Evolutionary conservation across 2,113 vertebrate genomes (phyloP), one percentile per base, ranked within the genome.

Genomic region (Leucosticte australis): DNA sequence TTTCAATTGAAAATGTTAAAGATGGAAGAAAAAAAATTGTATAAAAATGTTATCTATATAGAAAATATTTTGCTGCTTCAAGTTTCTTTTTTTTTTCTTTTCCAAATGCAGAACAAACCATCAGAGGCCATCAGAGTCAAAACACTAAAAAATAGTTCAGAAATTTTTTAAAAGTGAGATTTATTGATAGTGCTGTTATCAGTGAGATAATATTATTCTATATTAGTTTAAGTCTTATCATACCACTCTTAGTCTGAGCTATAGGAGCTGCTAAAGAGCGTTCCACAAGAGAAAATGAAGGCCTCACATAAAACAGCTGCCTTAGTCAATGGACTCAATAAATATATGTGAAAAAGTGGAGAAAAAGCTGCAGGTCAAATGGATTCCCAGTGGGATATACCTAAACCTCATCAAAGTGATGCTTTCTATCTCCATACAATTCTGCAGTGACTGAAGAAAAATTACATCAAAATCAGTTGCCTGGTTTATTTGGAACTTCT

Each of bases 271-370:
- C 85, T 97, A 95, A 96, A 94, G 49, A 88, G 42, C 42, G 79
- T 97, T 97, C 70, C 91, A 95, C 55, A 89, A 92, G 89, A 97
- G 92, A 53, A 95, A 97, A 94, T 78, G 35, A 94, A 96, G 76
- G 37, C 69, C 87, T 96, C 89, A 91, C 77, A 91, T 86, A 89
- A 95, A 97, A 91, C 82, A 97, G 92, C 95, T 96, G 87, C 85
- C 87, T 97, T 96, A 93, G 97, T 97, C 94, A 97, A 97, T 96
- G 62, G 75, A 97, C 96, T 97, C 86, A 92, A 95, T 87, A 97
- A 95, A 96, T 96, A 95, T 74, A 79, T 90, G 64, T 93, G 73
- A 71, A 95, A 96, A 92, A 89, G 50, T 28, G 52, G 55, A 96
- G 87, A 94, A 97, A 89, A 90, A 39, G 73, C 55, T 93, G n/a